Evolutionary conservation across 2,888 invertebrate species (phyloP).

Genomic region (Trissoscelio sp.): DNA sequence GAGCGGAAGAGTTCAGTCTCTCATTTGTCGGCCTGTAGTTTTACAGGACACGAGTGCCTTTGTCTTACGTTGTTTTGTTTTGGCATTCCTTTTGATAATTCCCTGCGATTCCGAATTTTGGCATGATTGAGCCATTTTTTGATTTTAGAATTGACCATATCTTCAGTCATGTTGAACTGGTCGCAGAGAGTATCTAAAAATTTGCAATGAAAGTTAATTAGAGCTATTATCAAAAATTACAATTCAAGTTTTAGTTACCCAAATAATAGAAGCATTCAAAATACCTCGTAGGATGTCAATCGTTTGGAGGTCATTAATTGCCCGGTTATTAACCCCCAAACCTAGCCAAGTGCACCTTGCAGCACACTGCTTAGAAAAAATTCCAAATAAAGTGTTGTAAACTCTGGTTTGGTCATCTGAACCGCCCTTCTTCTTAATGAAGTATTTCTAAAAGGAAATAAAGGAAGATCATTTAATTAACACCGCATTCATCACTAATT

Average conservation of each 20-base stretch:
- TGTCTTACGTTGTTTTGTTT: no score
- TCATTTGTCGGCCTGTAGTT: no score
- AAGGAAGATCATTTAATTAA: no score
- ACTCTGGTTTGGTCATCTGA: background rate
- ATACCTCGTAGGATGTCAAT: conserved; percentile 20
- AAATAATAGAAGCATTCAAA: background rate
- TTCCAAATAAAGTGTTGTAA: conserved; percentile 1
- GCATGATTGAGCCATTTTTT: conserved; percentile 1
- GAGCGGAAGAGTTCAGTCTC: no score
- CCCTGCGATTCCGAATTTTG: background rate
- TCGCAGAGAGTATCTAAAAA: conserved; percentile 2
- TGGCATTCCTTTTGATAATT: no score
- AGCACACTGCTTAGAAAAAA: conserved; percentile 18
- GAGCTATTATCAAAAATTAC: background rate
- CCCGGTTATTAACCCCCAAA: conserved; percentile 7
- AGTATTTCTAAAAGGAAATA: conserved; percentile 6
- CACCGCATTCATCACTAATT: no score
- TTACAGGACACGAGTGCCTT: no score
- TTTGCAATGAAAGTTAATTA: background rate
- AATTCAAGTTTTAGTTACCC: background rate
- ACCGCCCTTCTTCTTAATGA: conserved; percentile 23
- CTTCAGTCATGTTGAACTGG: background rate
- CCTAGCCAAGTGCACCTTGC: conserved; percentile 22
- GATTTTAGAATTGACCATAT: background rate
- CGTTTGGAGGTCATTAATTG: conserved; percentile 17